Conservation (phyloP, 2,888 invertebrate species). For the Bembecia ichneumoniformis region DNA sequence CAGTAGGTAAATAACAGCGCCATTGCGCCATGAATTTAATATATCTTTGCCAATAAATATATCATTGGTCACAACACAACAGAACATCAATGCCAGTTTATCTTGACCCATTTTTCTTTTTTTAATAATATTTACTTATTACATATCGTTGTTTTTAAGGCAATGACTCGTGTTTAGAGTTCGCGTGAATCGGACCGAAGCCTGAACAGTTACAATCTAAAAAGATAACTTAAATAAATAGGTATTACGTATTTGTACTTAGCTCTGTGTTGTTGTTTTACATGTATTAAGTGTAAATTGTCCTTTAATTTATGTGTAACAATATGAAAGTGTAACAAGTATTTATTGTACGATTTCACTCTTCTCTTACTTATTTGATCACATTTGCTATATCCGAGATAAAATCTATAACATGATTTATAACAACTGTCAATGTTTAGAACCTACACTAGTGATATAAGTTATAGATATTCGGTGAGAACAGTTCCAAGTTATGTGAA, state of each 20-base stretch:
- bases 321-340: constrained; percentile 63
- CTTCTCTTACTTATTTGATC: constrained; percentile 53
- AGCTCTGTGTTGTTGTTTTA: constrained; percentile 39
- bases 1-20: too few relatives aligned
- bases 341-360: constrained; percentile 68
- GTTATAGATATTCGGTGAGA: neutral
- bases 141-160: too few relatives aligned
- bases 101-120: too few relatives aligned
- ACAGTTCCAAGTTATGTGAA: neutral
- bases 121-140: too few relatives aligned
- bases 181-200: constrained; percentile 1
- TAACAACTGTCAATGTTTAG: constrained; percentile 25
- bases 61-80: too few relatives aligned
- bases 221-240: constrained; percentile 59
- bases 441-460: constrained; percentile 32
- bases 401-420: constrained; percentile 38
- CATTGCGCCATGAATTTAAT: too few relatives aligned
- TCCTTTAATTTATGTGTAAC: constrained; percentile 44
- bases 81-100: too few relatives aligned
- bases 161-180: too few relatives aligned
- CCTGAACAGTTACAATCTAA: constrained; percentile 13
- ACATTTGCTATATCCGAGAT: constrained; percentile 45
- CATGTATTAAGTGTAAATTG: neutral
- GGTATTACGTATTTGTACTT: constrained; percentile 15
- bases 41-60: too few relatives aligned